These are phyloP conservation scores for Lucilia cuprina DNA, from an alignment of 1,140 invertebrate genomes.

Conservation along the genomic window DNA sequence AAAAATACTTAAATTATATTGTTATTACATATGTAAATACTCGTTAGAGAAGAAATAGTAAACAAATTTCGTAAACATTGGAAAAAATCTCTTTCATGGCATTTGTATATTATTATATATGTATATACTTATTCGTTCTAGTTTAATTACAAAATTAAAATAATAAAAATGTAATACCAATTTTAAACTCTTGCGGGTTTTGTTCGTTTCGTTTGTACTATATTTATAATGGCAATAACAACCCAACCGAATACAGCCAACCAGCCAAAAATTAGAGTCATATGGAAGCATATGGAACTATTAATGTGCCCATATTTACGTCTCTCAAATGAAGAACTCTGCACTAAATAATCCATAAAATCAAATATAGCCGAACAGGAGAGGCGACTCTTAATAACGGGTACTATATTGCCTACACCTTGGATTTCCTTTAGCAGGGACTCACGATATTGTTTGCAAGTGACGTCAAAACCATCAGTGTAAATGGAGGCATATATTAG, in stretches of 20 bases:
- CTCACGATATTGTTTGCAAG: conserved; percentile 71
- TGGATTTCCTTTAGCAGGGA: conserved; percentile 67
- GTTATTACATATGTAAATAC: no score
- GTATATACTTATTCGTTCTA: background rate
- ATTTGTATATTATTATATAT: background rate
- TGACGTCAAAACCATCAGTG: conserved; percentile 73
- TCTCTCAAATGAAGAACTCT: conserved; percentile 65
- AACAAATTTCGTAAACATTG: no score
- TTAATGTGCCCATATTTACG: conserved; percentile 69
- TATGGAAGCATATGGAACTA: conserved; percentile 68
- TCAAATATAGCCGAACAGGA: conserved; percentile 73
- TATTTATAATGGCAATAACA: conserved; percentile 64
- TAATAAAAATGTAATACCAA: background rate
- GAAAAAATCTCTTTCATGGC: background rate
- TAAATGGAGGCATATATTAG: conserved; percentile 69
- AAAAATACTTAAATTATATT: no score
- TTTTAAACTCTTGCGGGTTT: conserved; percentile 47
- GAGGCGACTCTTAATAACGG: conserved; percentile 70
- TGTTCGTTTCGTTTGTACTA: conserved; percentile 64
- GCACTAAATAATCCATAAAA: conserved; percentile 77
- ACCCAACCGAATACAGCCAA: conserved; percentile 67
- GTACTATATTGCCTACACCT: conserved; percentile 67
- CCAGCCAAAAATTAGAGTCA: conserved; percentile 69
- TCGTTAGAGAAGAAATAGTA: no score
- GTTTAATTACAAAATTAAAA: no score